Percentiles rank a stretch among this genome's conserved stretches.
Conservation (phyloP, 2,113 vertebrate genomes). For the Hippopotamus amphibius region DNA sequence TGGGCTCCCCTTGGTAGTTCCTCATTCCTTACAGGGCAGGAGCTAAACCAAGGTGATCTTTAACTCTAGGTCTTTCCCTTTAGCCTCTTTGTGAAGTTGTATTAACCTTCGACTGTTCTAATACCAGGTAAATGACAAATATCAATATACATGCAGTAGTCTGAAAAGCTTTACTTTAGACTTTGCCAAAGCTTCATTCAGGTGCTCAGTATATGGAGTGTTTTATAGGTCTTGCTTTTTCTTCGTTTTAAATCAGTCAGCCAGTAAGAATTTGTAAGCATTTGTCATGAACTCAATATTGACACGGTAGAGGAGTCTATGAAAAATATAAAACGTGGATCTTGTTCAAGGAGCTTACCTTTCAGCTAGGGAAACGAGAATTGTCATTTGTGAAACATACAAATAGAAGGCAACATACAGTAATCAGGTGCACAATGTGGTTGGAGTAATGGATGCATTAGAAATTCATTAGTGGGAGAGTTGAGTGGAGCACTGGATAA, state of each 20-base stretch:
- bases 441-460: background rate
- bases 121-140: background rate
- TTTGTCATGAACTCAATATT: background rate
- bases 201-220: background rate
- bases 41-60: background rate
- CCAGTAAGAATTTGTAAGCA: constrained; percentile 15
- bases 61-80: constrained; percentile 1
- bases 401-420: background rate
- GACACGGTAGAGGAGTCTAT: background rate
- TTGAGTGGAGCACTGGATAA: background rate
- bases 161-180: constrained; percentile 25
- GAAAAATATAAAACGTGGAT: background rate
- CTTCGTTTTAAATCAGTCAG: background rate
- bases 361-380: constrained; percentile 22
- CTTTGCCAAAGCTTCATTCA: background rate
- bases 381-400: constrained; percentile 23
- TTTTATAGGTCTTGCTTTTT: background rate
- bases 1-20: background rate
- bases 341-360: background rate
- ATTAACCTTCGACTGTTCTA: background rate
- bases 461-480: background rate
- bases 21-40: background rate
- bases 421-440: background rate
- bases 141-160: background rate
- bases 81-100: background rate